Evolutionary conservation across 2,888 invertebrate genomes (phyloP).

Genomic region (Papilio demoleus): DNA sequence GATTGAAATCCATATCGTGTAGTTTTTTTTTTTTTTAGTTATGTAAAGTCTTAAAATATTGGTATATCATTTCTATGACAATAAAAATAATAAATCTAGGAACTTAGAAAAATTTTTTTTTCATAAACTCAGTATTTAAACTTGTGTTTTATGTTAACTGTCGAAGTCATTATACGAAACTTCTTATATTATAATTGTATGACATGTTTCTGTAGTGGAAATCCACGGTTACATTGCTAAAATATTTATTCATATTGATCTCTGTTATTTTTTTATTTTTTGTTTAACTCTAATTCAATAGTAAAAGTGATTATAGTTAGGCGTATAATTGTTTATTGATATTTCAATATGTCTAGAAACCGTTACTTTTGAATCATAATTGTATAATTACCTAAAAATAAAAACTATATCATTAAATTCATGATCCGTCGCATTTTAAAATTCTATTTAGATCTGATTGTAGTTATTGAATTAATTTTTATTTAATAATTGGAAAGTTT

Average conservation of each 20-base stretch:
- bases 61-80: slow-evolving; percentile 54
- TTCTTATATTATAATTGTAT: neutral
- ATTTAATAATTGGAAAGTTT: neutral
- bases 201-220: neutral
- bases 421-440: slow-evolving; percentile 9
- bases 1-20: slow-evolving; percentile 38
- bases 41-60: neutral
- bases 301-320: neutral
- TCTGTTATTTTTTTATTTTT: slow-evolving; percentile 11
- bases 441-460: slow-evolving; percentile 4
- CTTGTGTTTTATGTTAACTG: neutral
- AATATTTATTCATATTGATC: slow-evolving; percentile 17
- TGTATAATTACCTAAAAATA: neutral
- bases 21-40: neutral
- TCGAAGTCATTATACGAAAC: neutral
- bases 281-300: neutral
- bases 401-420: neutral
- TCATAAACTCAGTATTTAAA: neutral
- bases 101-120: neutral
- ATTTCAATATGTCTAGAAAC: neutral
- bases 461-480: neutral
- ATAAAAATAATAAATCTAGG: slow-evolving; percentile 47
- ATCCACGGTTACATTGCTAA: neutral
- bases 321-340: neutral
- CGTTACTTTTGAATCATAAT: slow-evolving; percentile 1